Evolutionary conservation across 2,888 invertebrate genomes (phyloP), one percentile per base, ranked within the genome.

Genomic region (Eulithis prunata): DNA sequence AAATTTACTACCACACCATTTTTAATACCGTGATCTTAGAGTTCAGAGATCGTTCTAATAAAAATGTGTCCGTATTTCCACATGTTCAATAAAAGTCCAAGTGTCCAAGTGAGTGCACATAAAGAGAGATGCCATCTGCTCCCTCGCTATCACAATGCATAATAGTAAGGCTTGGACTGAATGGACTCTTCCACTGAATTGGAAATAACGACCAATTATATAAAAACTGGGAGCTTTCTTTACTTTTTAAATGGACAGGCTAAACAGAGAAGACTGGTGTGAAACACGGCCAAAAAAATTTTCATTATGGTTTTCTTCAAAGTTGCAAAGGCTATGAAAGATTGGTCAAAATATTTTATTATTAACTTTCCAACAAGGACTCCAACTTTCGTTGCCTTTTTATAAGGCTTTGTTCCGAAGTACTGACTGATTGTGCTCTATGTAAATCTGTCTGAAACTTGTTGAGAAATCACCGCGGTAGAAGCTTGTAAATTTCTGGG

Each of bases 41-140:
- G 41, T 58, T 57, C 58, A 56, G 58, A 59, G 61, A 59, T 69
- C 74, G 70, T 73, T 70, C 65, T 65, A 72, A 74, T 76, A 72
- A 72, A 72, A 75, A 66, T 71, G 72, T 78, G 70, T 66, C 71
- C 71, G 69, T 70, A 72, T 70, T 71, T 71, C 66, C 64, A 66
- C 66, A 64, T 66, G 66, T 62, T 66, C 76, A 74, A 83, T 84
- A 84, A 84, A 85, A 82, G 76, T 80, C 76, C 68, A 74, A 79
- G 80, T 77, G 78, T 78, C 78, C 77, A 74, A 66, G 69, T 69
- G 71, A 81, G 82, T 77, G 79, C 76, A 81, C 79, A 84, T 83
- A 83, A 83, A 81, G 32, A 80, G 71, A 73, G 74, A 71, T 62
- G 76, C 79, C 84, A 84, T 80, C 78, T 84, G 84, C 71, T 79